Conservation (phyloP, 2,888 invertebrate genomes). For the Netelia inedita region DNA sequence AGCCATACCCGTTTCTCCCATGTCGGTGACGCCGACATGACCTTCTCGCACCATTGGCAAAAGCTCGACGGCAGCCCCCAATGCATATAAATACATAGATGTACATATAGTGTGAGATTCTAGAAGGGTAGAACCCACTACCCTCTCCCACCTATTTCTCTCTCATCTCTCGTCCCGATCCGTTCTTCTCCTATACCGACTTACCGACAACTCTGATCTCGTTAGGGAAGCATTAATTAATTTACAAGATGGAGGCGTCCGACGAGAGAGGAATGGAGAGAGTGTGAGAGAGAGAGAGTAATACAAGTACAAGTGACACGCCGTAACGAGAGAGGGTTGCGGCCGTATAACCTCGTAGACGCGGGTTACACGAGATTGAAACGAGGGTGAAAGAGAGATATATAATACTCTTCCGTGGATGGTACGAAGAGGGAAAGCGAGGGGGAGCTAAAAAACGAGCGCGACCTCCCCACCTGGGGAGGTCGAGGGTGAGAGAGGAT, state of each 20-base stretch:
- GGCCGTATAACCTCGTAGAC: slow-evolving; percentile 32
- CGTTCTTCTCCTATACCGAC: slow-evolving; percentile 67
- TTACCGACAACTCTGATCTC: slow-evolving; percentile 84
- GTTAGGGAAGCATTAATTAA: slow-evolving; percentile 83
- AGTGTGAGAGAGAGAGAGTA: slow-evolving; percentile 27
- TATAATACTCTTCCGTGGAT: slow-evolving; percentile 52
- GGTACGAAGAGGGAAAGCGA: slow-evolving; percentile 25
- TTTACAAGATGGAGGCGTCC: slow-evolving; percentile 81
- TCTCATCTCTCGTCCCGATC: slow-evolving; percentile 30
- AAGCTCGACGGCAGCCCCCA: slow-evolving; percentile 40
- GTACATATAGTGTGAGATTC: slow-evolving; percentile 50
- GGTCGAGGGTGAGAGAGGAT: slow-evolving; percentile 49
- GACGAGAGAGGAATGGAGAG: slow-evolving; percentile 50
- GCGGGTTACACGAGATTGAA: slow-evolving; percentile 46
- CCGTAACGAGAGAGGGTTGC: slow-evolving; percentile 12
- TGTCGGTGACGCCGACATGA: slow-evolving; percentile 52
- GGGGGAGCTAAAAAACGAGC: slow-evolving; percentile 38
- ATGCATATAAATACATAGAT: neutral
- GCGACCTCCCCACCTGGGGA: neutral
- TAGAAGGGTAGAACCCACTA: slow-evolving; percentile 53
- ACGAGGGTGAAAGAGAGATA: slow-evolving; percentile 21
- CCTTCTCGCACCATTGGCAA: slow-evolving; percentile 46
- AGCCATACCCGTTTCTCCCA: slow-evolving; percentile 51
- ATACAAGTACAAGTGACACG: neutral
- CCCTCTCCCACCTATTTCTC: slow-evolving; percentile 72